Conservation (phyloP, 2,797 vertebrate genomes). For the Orestias chungarensis region DNA sequence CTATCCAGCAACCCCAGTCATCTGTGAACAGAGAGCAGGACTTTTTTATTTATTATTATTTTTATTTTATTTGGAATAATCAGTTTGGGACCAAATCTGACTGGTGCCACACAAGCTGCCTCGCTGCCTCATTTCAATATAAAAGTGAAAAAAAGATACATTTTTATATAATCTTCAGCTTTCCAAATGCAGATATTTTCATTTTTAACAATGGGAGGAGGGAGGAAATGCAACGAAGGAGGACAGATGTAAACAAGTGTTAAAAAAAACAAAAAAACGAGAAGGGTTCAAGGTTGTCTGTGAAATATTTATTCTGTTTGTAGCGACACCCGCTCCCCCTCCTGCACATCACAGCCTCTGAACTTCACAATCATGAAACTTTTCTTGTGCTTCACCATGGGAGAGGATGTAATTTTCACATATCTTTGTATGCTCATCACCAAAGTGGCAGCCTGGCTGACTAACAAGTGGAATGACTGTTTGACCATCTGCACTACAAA, state of each 20-base stretch:
- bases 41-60: constrained; percentile 69
- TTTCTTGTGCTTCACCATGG: constrained; percentile 60
- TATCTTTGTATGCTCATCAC: constrained; percentile 67
- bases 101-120: constrained; percentile 67
- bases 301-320: constrained; percentile 72
- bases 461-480: constrained; percentile 66
- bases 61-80: constrained; percentile 79
- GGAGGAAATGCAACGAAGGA: constrained; percentile 64
- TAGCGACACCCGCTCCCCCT: constrained; percentile 34
- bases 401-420: constrained; percentile 70
- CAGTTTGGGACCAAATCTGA: constrained; percentile 77
- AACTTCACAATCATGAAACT: constrained; percentile 73
- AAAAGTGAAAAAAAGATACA: constrained; percentile 71
- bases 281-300: constrained; percentile 73
- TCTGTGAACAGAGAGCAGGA: constrained; percentile 75
- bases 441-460: constrained; percentile 53
- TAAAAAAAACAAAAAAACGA: constrained; percentile 19
- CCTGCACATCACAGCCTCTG: constrained; percentile 65
- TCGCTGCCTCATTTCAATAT: constrained; percentile 81
- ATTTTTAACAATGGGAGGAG: constrained; percentile 52
- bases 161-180: constrained; percentile 79
- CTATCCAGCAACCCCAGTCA: constrained; percentile 77
- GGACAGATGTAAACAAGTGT: constrained; percentile 55
- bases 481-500: constrained; percentile 67
- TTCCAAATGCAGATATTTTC: constrained; percentile 74